Evolutionary conservation across 2,113 vertebrate genomes (phyloP).

Genomic region (Stegostoma tigrinum): DNA sequence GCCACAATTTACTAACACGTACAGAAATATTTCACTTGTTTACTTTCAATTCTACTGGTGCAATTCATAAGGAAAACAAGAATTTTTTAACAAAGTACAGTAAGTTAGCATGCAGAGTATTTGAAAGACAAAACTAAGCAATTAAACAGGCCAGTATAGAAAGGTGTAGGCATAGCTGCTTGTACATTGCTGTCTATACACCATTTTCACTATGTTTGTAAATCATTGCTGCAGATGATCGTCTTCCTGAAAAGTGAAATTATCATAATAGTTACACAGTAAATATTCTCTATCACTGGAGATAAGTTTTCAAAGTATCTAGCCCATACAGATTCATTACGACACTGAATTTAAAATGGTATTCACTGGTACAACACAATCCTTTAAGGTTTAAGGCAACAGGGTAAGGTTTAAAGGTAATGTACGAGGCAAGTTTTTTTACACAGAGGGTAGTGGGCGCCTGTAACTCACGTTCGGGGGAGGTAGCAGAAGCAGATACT

Average conservation of each 20-base stretch:
- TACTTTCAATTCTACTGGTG: not conserved
- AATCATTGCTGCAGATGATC: not conserved
- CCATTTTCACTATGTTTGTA: not conserved
- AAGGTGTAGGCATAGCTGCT: not conserved
- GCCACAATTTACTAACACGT: not conserved
- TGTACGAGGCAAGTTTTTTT: no score
- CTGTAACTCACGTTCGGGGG: no score
- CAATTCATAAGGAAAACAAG: not conserved
- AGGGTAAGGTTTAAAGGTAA: no score
- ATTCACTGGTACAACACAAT: not conserved
- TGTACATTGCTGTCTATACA: not conserved
- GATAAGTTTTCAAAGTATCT: not conserved
- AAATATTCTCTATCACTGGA: not conserved
- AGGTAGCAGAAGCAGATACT: no score
- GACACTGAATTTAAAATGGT: not conserved
- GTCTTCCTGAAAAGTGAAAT: not conserved
- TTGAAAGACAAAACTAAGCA: not conserved
- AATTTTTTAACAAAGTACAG: not conserved
- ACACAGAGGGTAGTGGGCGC: no score
- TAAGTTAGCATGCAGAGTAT: constrained; percentile 14
- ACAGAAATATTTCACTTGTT: not conserved
- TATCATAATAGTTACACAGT: not conserved
- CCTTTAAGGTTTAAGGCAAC: not conserved
- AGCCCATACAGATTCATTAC: not conserved
- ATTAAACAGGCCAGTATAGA: not conserved